These are phyloP conservation scores for Cacatua alba DNA, from an alignment of 2,113 vertebrate genomes.

Conservation along the genomic window DNA sequence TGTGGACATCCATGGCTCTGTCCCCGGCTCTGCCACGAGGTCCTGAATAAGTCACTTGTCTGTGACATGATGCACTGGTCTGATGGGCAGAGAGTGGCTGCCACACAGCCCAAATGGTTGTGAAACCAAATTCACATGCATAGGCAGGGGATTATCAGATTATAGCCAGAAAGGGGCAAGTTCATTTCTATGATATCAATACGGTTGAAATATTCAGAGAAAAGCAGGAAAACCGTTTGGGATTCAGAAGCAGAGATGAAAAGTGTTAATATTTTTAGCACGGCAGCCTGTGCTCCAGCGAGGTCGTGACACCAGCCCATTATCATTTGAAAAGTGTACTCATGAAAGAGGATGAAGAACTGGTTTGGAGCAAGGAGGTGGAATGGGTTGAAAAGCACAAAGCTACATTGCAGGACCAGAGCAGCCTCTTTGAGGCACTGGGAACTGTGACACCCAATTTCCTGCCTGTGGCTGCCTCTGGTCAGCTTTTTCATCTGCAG, in stretches of 20 bases:
- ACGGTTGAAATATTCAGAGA: neutral
- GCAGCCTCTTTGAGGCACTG: constrained; percentile 15
- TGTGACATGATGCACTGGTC: neutral
- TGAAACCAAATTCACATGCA: neutral
- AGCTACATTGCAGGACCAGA: neutral
- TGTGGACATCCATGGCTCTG: neutral
- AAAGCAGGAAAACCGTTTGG: neutral
- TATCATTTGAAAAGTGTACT: constrained; percentile 46
- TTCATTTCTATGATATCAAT: neutral
- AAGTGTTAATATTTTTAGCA: constrained; percentile 27
- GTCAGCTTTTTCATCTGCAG: neutral
- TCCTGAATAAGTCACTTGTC: neutral
- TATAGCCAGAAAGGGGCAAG: neutral
- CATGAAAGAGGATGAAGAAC: constrained; percentile 10
- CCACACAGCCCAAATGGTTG: neutral
- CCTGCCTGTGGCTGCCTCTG: neutral
- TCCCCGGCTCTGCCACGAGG: accelerated
- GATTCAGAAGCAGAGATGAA: neutral
- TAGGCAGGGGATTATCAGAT: neutral
- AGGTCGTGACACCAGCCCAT: constrained; percentile 29
- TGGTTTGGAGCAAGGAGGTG: constrained; percentile 26
- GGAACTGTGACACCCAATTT: neutral
- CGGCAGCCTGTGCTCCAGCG: neutral
- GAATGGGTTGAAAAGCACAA: constrained; percentile 22
- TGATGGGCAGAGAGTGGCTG: neutral